Evolutionary conservation across 92 coral and sea anemone species (phyloP).

Genomic region (Palythoa heliodiscus): DNA sequence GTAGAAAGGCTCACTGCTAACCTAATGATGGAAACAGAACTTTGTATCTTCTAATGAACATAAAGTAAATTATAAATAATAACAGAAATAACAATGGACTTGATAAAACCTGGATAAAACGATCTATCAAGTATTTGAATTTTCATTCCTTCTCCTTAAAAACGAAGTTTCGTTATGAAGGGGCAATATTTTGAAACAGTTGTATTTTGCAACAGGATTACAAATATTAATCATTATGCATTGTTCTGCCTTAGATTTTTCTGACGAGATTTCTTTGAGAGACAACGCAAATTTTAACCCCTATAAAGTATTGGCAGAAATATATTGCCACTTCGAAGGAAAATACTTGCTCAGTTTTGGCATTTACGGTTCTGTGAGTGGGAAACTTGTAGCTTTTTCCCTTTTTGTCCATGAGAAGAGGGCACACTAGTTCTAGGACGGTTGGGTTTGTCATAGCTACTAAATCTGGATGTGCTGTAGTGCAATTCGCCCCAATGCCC

Average conservation of each 20-base stretch:
- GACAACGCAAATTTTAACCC: slow-evolving; percentile 16
- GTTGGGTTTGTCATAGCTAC: slow-evolving; percentile 55
- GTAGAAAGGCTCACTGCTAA: slow-evolving; percentile 20
- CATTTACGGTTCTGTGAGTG: slow-evolving; percentile 43
- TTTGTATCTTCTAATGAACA: slow-evolving; percentile 15
- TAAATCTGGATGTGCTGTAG: slow-evolving; percentile 51
- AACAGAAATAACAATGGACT: not conserved
- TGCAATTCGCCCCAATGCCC: slow-evolving; percentile 50
- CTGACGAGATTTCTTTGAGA: slow-evolving; percentile 17
- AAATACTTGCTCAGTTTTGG: slow-evolving; percentile 49
- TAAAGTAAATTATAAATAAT: not conserved
- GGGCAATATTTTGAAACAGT: slow-evolving; percentile 14
- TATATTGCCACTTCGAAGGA: slow-evolving; percentile 17
- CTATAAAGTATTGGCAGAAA: not conserved
- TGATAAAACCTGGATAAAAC: slow-evolving; percentile 7
- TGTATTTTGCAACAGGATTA: slow-evolving; percentile 13
- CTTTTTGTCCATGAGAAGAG: slow-evolving; percentile 49
- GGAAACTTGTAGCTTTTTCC: slow-evolving; percentile 54
- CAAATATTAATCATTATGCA: not conserved
- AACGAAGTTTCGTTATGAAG: slow-evolving; percentile 9
- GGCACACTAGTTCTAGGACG: slow-evolving; percentile 55
- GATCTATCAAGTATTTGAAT: slow-evolving; percentile 18
- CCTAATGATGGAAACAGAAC: slow-evolving; percentile 15
- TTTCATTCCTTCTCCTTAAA: slow-evolving; percentile 10
- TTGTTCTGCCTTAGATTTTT: not conserved